phyloP scores from a whole-genome alignment of 2,113 vertebrate species.

The Platysteira castanea region DNA sequence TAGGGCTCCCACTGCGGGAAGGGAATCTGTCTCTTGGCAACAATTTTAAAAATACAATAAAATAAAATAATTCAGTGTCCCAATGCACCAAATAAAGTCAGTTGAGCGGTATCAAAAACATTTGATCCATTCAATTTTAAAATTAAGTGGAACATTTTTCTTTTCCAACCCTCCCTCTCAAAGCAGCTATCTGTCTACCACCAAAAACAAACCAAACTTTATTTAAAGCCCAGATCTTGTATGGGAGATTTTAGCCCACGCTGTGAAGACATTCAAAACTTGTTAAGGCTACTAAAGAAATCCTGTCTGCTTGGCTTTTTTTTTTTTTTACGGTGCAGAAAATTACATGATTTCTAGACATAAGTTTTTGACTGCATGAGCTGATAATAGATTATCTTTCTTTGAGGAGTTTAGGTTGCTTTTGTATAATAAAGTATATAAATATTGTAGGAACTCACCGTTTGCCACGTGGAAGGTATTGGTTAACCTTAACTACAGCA shows the following conservation, averaged over 20 bases:
- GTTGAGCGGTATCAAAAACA: neutral
- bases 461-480: neutral
- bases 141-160: neutral
- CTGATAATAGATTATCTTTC: neutral
- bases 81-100: neutral
- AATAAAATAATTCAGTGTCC: conserved; percentile 1
- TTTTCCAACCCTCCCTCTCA: neutral
- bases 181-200: neutral
- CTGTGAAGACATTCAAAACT: conserved; percentile 2
- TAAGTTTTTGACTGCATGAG: neutral
- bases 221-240: neutral
- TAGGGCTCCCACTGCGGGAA: neutral
- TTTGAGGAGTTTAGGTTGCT: neutral
- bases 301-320: neutral
- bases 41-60: neutral
- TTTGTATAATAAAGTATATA: neutral
- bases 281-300: conserved; percentile 23
- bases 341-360: neutral
- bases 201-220: neutral
- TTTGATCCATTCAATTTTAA: neutral
- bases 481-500: neutral
- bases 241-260: neutral
- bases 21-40: neutral
- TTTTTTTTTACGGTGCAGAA: neutral
- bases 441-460: neutral